phyloP scores from a whole-genome alignment of 2,888 invertebrate genomes.

The Drosophila infuscata region DNA sequence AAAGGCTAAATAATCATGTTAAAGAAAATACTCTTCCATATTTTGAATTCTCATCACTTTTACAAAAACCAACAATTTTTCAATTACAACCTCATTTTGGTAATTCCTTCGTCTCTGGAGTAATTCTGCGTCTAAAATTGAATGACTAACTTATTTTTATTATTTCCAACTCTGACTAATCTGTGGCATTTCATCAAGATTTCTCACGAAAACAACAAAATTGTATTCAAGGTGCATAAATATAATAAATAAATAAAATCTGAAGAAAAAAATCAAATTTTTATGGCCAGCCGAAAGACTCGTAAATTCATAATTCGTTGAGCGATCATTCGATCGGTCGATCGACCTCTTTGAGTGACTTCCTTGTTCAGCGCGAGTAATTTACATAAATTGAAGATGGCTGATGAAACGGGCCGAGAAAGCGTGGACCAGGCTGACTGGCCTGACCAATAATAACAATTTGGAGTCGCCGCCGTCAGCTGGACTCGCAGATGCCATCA shows the following conservation, averaged over 20 bases:
- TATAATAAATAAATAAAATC: slow-evolving; percentile 24
- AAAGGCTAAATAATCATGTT: not conserved
- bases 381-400: slow-evolving; percentile 76
- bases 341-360: slow-evolving; percentile 59
- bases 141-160: too few relatives aligned
- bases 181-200: slow-evolving; percentile 18
- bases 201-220: slow-evolving; percentile 13
- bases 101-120: too few relatives aligned
- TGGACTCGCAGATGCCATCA: slow-evolving; percentile 62
- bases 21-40: not conserved
- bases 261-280: slow-evolving; percentile 32
- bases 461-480: slow-evolving; percentile 39
- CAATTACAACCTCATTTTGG: too few relatives aligned
- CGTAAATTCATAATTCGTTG: slow-evolving; percentile 78
- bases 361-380: slow-evolving; percentile 67
- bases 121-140: too few relatives aligned
- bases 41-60: not conserved
- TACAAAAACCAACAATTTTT: too few relatives aligned
- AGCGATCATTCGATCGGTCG: slow-evolving; percentile 22
- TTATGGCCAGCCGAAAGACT: slow-evolving; percentile 37
- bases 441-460: slow-evolving; percentile 36
- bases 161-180: slow-evolving; percentile 6
- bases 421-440: slow-evolving; percentile 33
- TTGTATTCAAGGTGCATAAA: slow-evolving; percentile 35
- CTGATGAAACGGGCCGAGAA: slow-evolving; percentile 71